Percentiles rank a stretch among this genome's conserved stretches.
These are phyloP conservation scores for Chloropsis cyanopogon DNA, from an alignment of 2,113 vertebrate genomes.

Conservation along the genomic window DNA sequence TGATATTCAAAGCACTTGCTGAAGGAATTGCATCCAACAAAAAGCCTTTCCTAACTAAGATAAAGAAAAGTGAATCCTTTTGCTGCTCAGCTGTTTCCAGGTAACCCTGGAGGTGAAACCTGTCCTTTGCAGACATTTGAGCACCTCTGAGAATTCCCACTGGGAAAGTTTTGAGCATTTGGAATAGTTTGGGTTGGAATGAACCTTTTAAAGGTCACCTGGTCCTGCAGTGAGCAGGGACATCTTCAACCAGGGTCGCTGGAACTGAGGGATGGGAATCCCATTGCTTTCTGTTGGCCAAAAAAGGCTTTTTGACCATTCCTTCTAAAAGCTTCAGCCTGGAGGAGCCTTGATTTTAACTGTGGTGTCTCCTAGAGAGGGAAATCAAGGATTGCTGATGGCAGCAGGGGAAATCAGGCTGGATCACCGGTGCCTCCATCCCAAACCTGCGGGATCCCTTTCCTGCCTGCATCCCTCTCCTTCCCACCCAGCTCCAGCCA, in stretches of 20 bases:
- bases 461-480: rapidly evolving
- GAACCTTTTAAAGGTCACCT: neutral
- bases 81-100: neutral
- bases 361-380: neutral
- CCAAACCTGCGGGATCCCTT: neutral
- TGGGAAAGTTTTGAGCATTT: neutral
- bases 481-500: neutral
- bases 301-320: neutral
- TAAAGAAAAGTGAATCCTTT: neutral
- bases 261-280: neutral
- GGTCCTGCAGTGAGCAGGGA: neutral
- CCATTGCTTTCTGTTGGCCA: neutral
- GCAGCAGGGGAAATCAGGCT: neutral
- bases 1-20: neutral
- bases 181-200: neutral
- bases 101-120: neutral
- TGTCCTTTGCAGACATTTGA: neutral
- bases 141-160: neutral
- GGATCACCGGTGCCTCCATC: neutral
- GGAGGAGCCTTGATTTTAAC: neutral
- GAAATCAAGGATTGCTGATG: neutral
- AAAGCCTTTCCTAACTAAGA: neutral
- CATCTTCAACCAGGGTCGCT: neutral
- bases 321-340: neutral
- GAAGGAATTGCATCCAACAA: neutral